Conservation (phyloP, 2,113 vertebrate species). For the Vulpes ferrilata region DNA sequence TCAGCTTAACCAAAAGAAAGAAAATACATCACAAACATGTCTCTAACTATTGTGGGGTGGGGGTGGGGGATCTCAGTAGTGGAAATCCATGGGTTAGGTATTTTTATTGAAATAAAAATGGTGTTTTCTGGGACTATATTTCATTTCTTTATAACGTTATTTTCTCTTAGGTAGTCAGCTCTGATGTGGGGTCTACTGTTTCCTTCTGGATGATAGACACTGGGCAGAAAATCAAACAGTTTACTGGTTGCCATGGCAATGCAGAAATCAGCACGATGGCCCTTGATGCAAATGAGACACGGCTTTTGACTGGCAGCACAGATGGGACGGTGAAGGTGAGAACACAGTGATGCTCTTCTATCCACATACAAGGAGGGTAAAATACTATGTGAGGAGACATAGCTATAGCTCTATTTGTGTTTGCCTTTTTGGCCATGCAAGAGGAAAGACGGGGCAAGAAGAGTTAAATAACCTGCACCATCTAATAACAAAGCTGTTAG, state of each 20-base stretch:
- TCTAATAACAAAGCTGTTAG: constrained; percentile 31
- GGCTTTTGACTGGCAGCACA: constrained; percentile 89
- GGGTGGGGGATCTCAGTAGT: background rate
- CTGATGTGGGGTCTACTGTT: constrained; percentile 89
- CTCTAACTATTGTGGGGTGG: constrained; percentile 18
- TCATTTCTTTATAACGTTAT: constrained; percentile 57
- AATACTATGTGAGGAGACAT: background rate
- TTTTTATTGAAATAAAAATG: constrained; percentile 67
- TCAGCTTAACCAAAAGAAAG: background rate
- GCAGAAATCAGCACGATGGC: constrained; percentile 90
- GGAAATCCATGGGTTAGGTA: background rate
- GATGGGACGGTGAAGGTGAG: constrained; percentile 88
- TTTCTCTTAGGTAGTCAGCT: constrained; percentile 89
- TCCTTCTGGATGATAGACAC: constrained; percentile 91
- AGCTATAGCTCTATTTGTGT: background rate
- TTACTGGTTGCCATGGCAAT: constrained; percentile 91
- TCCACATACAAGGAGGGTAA: background rate
- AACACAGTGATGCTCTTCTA: constrained; percentile 26
- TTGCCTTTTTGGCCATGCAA: constrained; percentile 21
- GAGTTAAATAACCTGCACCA: background rate
- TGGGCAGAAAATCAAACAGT: constrained; percentile 92
- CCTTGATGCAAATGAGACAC: constrained; percentile 85
- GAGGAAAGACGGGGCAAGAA: constrained; percentile 16
- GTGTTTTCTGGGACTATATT: background rate
- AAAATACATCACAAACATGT: background rate